Conservation (phyloP, 2,797 vertebrate genomes). For the Sarcoramphus papa region DNA sequence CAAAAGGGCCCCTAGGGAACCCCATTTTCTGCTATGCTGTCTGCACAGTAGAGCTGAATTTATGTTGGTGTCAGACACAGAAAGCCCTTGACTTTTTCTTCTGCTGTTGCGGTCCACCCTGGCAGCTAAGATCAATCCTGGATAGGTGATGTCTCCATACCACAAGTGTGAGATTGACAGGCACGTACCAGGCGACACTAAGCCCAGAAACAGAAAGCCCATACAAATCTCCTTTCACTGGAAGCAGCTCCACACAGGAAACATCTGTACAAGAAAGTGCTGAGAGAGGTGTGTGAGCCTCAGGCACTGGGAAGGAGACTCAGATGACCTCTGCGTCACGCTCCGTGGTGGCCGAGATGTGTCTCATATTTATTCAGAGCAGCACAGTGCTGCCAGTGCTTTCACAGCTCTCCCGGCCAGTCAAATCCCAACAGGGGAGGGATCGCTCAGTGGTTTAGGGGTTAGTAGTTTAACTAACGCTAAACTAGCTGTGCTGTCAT, state of each 20-base stretch:
- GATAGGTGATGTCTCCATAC: not conserved
- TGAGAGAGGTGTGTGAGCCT: not conserved
- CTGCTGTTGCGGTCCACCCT: not conserved
- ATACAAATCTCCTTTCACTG: not conserved
- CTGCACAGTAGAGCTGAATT: not conserved
- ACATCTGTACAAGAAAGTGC: not conserved
- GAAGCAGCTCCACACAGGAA: not conserved
- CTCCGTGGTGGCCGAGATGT: fast-evolving
- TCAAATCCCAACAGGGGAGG: not conserved
- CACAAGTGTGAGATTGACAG: not conserved
- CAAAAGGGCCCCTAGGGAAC: not conserved
- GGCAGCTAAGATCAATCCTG: not conserved
- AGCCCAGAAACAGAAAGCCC: not conserved
- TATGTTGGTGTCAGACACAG: not conserved
- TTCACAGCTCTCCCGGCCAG: not conserved
- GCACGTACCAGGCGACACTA: not conserved
- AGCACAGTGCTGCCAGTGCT: not conserved
- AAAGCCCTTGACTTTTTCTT: not conserved
- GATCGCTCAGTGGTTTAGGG: not conserved
- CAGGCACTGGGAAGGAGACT: not conserved
- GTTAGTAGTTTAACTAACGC: not conserved
- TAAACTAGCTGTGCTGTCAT: not conserved
- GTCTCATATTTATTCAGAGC: not conserved
- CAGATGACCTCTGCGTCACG: not conserved
- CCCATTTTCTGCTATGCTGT: not conserved